A percentile compares a stretch with the other conserved stretches of the same genome.
phyloP scores from a whole-genome alignment of 2,797 vertebrate genomes.

The Alectoris magna region DNA sequence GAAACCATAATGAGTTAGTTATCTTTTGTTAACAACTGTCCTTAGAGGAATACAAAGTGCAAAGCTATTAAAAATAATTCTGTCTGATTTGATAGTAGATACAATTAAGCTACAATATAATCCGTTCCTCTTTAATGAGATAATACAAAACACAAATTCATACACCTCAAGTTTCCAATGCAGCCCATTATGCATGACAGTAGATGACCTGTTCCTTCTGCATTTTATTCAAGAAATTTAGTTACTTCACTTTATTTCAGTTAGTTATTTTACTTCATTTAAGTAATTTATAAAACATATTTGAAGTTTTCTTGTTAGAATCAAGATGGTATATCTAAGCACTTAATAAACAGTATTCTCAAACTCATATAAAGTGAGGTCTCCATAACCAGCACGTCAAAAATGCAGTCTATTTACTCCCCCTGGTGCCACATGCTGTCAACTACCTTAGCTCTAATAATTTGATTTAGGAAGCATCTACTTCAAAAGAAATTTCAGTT shows the following conservation, averaged over 20 bases:
- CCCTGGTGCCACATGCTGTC: conserved; percentile 39
- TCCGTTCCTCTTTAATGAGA: neutral
- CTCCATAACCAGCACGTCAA: neutral
- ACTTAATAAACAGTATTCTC: neutral
- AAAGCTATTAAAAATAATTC: neutral
- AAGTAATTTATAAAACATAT: neutral
- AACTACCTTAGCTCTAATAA: conserved; percentile 4
- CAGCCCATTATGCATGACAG: neutral
- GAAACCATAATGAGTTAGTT: neutral
- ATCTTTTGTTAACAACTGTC: neutral
- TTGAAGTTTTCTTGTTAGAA: neutral
- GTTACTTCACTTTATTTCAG: neutral
- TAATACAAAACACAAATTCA: neutral
- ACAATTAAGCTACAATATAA: neutral
- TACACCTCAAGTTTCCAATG: neutral
- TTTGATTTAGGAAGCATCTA: neutral
- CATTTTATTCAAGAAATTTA: neutral
- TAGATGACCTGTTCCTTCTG: neutral
- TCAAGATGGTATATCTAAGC: neutral
- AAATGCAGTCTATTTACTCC: conserved; percentile 38
- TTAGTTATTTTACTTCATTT: neutral
- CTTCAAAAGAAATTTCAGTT: neutral
- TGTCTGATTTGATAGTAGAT: neutral
- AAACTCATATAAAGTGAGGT: rapidly evolving
- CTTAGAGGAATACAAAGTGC: neutral